Percentiles rank a stretch among this genome's conserved stretches.
These are phyloP conservation scores for Leistus spinibarbis DNA, from an alignment of 2,888 invertebrate genomes.

Conservation along the genomic window DNA sequence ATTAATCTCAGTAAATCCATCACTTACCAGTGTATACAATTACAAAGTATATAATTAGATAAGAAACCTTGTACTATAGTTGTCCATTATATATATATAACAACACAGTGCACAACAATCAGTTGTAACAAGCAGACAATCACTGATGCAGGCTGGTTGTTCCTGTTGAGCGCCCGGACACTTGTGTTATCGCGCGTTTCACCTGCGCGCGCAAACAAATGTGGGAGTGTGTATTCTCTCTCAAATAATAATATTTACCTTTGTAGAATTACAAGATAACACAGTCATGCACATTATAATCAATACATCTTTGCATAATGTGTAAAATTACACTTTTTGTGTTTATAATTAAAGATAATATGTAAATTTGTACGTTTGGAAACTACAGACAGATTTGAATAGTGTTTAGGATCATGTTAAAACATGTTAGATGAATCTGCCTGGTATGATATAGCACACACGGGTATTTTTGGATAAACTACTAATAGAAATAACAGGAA, in stretches of 20 bases:
- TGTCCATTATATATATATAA: not conserved
- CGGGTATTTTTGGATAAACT: slow-evolving; percentile 3
- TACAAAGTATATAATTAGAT: not conserved
- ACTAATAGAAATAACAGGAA: not conserved
- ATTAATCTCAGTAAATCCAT: not conserved
- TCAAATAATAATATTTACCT: not conserved
- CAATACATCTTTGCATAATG: too few relatives aligned
- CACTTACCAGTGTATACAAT: not conserved
- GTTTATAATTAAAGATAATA: too few relatives aligned
- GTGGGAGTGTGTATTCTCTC: not conserved
- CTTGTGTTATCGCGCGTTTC: not conserved
- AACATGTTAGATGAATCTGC: not conserved
- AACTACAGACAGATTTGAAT: not conserved
- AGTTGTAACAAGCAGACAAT: not conserved
- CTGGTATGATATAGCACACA: not conserved
- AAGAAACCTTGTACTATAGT: not conserved
- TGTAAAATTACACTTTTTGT: too few relatives aligned
- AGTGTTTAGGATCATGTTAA: not conserved
- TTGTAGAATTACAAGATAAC: not conserved
- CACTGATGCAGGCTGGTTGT: not conserved
- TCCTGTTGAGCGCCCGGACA: not conserved
- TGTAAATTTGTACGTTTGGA: too few relatives aligned
- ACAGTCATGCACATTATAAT: too few relatives aligned
- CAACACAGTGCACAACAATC: not conserved
- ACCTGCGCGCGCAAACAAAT: not conserved